Base-by-base conservation (phyloP, 37 sponge, comb jelly and placozoan species). In the Oscarella lobularis region DNA sequence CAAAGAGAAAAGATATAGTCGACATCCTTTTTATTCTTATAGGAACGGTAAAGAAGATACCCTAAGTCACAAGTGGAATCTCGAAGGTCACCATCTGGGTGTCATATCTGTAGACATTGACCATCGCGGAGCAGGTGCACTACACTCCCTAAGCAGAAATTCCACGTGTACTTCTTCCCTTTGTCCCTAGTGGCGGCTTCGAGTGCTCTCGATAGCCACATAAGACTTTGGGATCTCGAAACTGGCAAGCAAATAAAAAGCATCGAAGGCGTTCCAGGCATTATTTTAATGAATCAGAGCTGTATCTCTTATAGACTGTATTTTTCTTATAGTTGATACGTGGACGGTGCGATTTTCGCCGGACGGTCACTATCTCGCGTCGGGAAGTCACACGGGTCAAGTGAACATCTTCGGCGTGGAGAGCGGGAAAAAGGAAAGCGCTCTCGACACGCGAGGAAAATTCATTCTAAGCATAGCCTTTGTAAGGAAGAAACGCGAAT, bases 71-170 rank as follows among this genome's bases (percentile, higher is more conserved):
- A 82, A 84, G 72, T 85, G 87, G 82, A 86, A 76, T 3, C 84
- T 90, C 84, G 91, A 98, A 39, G 99, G 94, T 20, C 99, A 98
- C 76, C 90, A 93, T 75, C 81, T 98, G 35, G 99, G 99, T 68
- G 85, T 97, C n/a, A 81, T 97, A 5, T 97, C 98, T 3, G 98
- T 97, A 37, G 88, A 84, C 41, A 90, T 87, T 20, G 83, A 92
- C 54, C 82, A 81, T 9, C 67, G n/a, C n/a, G n/a, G n/a, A n/a
- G n/a, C n/a, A n/a, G n/a, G n/a, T n/a, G n/a, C n/a, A n/a, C n/a
- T n/a, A n/a, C n/a, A n/a, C n/a, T n/a, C n/a, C n/a, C n/a, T n/a
- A n/a, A n/a, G n/a, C n/a, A n/a, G n/a, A n/a, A n/a, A n/a, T n/a
- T n/a, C n/a, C n/a, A n/a, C n/a, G n/a, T n/a, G n/a, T n/a, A n/a